These are phyloP conservation scores for Psephotus haematonotus DNA, from an alignment of 2,113 vertebrate genomes.

Conservation along the genomic window DNA sequence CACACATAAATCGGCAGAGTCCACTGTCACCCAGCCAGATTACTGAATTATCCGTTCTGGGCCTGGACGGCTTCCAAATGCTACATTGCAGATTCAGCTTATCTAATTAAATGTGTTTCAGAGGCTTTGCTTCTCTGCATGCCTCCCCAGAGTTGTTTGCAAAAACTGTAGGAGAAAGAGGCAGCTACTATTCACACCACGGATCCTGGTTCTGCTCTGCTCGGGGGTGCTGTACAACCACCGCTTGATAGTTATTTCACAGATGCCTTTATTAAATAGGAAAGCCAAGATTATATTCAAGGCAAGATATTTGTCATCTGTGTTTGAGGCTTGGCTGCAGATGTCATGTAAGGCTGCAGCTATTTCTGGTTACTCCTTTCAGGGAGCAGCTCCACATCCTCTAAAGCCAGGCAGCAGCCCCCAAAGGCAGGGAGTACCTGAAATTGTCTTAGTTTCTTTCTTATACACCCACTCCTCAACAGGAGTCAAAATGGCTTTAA, in stretches of 20 bases:
- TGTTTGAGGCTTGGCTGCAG: background rate
- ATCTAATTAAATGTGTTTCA: constrained; percentile 39
- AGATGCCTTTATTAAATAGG: background rate
- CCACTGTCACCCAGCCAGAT: background rate
- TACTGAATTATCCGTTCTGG: background rate
- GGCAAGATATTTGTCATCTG: background rate
- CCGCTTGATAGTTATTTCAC: background rate
- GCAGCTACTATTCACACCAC: background rate
- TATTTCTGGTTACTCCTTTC: background rate
- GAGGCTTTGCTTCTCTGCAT: background rate
- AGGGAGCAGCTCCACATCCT: background rate
- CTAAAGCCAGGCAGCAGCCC: background rate
- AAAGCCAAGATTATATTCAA: background rate
- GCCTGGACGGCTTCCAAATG: background rate
- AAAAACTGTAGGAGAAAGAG: background rate
- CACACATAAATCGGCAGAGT: background rate
- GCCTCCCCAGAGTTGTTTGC: background rate
- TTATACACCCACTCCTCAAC: background rate
- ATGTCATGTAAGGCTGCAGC: background rate
- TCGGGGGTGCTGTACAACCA: background rate
- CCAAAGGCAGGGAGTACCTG: background rate
- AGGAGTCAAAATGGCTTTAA: background rate
- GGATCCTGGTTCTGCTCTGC: background rate
- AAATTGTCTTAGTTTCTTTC: background rate
- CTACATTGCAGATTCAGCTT: constrained; percentile 28